Conservation (phyloP, 2,113 vertebrate species). For the Dolichallabes microphthalmus region DNA sequence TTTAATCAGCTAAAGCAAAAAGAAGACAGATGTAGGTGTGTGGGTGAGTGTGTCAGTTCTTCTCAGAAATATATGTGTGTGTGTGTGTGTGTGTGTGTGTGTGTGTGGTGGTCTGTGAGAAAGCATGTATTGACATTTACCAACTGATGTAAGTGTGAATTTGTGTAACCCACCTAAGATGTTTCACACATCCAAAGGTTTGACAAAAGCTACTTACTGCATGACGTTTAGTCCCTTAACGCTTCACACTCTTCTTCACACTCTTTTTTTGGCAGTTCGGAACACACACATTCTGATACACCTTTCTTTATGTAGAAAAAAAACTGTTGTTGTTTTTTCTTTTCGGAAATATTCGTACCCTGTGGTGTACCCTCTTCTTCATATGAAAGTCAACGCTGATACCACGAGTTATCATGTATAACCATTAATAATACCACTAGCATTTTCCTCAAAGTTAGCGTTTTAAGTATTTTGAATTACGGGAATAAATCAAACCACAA, state of each 20-base stretch:
- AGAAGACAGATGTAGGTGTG: constrained; percentile 32
- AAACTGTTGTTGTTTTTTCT: background rate
- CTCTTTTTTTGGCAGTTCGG: background rate
- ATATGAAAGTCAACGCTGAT: background rate
- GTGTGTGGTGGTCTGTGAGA: background rate
- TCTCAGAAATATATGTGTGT: constrained; percentile 11
- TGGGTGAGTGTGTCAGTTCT: constrained; percentile 1
- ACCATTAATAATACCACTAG: background rate
- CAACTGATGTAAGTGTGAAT: background rate
- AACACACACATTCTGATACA: background rate
- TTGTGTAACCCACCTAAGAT: constrained; percentile 3
- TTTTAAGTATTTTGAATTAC: background rate
- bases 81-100: background rate
- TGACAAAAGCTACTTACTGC: background rate
- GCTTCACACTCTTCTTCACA: background rate
- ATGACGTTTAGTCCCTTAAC: background rate
- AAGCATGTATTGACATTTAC: background rate
- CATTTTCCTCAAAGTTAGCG: background rate
- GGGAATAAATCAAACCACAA: background rate
- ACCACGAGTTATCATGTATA: background rate
- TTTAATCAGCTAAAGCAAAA: constrained; percentile 24
- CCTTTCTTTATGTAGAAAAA: background rate
- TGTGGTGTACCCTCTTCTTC: background rate
- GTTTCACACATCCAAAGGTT: background rate
- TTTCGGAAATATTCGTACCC: no score